A percentile compares a stretch with the other conserved stretches of the same genome.
Evolutionary conservation across 2,888 invertebrate species (phyloP).

Genomic region (Mythimna loreyi): DNA sequence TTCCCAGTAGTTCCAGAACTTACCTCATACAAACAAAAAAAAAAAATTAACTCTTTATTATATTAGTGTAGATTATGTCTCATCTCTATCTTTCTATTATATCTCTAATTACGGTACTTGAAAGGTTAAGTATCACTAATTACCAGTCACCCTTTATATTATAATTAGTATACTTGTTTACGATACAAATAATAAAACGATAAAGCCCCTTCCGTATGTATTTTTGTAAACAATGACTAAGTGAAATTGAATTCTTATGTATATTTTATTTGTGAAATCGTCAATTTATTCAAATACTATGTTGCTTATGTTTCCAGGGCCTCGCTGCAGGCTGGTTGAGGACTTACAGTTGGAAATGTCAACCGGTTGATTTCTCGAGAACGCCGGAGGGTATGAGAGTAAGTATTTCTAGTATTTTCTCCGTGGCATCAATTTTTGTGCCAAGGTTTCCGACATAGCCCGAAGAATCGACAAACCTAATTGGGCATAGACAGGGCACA

Average conservation of each 20-base stretch:
- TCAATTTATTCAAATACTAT: neutral
- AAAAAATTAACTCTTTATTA: too few species aligned
- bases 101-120: too few species aligned
- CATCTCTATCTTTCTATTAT: too few species aligned
- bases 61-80: too few species aligned
- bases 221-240: neutral
- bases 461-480: neutral
- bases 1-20: too few species aligned
- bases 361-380: slow-evolving; percentile 96
- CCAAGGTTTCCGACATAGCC: neutral
- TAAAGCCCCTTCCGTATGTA: neutral
- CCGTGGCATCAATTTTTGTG: slow-evolving; percentile 1
- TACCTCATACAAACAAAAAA: too few species aligned
- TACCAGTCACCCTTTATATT: too few species aligned
- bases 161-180: too few species aligned
- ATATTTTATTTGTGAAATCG: neutral
- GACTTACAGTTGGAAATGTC: slow-evolving; percentile 97
- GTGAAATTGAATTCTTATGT: neutral
- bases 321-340: slow-evolving; percentile 94
- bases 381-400: slow-evolving; percentile 95
- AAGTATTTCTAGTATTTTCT: slow-evolving; percentile 73
- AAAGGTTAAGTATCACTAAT: too few species aligned
- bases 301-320: slow-evolving; percentile 88
- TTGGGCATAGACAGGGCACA: too few species aligned
- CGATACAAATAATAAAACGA: too few species aligned